Conservation (phyloP, 2,888 invertebrate genomes). For the Saturnia japonica region DNA sequence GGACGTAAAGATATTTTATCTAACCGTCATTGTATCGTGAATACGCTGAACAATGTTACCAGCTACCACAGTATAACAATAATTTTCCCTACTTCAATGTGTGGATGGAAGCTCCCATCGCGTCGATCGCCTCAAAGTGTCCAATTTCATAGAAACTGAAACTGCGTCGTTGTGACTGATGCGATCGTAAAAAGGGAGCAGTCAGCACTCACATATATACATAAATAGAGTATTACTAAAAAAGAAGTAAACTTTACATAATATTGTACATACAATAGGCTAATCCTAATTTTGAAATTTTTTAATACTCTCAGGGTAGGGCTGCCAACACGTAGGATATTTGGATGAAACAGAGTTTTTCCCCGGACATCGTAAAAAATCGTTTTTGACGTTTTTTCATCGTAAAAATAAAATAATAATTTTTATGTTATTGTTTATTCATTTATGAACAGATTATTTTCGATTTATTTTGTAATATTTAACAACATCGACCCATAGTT, state of each 20-base stretch:
- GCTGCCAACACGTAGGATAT: too few species aligned
- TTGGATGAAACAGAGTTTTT: too few species aligned
- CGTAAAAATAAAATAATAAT: too few species aligned
- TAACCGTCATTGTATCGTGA: constrained; percentile 18
- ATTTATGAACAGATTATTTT: too few species aligned
- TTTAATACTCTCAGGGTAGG: too few species aligned
- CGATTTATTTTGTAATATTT: too few species aligned
- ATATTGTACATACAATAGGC: neutral
- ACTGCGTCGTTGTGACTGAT: constrained; percentile 28
- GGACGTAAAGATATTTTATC: constrained; percentile 72
- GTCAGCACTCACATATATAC: constrained; percentile 50
- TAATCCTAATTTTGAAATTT: too few species aligned
- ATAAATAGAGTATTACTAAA: constrained; percentile 47
- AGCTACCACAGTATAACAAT: neutral
- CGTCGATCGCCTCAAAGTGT: constrained; percentile 1
- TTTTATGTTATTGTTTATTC: too few species aligned
- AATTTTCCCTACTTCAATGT: neutral
- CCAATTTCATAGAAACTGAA: constrained; percentile 67
- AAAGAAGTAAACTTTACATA: constrained; percentile 22
- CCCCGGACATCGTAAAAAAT: too few species aligned
- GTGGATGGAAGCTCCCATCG: neutral
- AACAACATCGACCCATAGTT: too few species aligned
- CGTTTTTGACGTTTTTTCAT: too few species aligned
- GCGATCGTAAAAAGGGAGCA: constrained; percentile 63
- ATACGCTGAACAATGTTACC: neutral